These are phyloP conservation scores for Lasius fuliginosus DNA, from an alignment of 2,888 invertebrate species.

Conservation along the genomic window DNA sequence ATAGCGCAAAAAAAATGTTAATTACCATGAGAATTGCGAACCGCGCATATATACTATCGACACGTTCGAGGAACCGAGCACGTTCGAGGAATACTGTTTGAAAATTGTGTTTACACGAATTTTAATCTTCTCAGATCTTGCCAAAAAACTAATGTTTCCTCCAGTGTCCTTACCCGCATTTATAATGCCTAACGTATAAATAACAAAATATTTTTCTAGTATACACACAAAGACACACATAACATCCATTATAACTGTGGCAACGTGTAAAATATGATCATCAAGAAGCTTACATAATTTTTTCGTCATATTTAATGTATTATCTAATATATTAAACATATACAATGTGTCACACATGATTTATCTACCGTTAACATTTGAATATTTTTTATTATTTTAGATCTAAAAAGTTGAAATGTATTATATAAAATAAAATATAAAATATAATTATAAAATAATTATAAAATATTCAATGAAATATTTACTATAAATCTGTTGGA, in stretches of 20 bases:
- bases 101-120: slow-evolving; percentile 13
- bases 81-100: background rate
- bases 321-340: slow-evolving; percentile 2
- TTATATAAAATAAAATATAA: no score
- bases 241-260: background rate
- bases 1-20: no score
- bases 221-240: background rate
- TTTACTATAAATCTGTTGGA: background rate
- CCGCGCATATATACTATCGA: background rate
- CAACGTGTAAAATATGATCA: background rate
- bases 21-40: background rate
- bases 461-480: background rate
- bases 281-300: background rate
- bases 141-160: background rate
- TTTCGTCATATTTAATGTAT: background rate
- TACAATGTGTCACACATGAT: background rate
- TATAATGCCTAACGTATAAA: background rate
- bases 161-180: background rate
- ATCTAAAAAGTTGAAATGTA: background rate
- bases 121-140: background rate
- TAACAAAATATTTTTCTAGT: background rate
- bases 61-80: no score
- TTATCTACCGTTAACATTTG: background rate
- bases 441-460: no score
- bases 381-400: background rate